A percentile compares a stretch with the other conserved stretches of the same genome.
Evolutionary conservation across 2,888 invertebrate species (phyloP).

Genomic region (Junonia oenone): DNA sequence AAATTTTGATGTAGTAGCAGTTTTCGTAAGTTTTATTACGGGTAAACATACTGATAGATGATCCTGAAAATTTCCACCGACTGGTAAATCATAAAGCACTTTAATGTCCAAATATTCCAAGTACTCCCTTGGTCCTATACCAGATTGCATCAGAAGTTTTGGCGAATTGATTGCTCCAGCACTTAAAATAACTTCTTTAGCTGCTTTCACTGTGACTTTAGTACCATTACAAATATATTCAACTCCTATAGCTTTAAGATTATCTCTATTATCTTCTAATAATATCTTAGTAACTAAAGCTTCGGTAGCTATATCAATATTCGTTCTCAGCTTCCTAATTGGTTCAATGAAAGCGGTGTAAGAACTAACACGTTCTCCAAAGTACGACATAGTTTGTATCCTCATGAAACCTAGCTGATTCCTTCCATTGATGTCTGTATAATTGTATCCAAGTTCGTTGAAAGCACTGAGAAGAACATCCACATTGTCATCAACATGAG

Average conservation of each 20-base stretch:
- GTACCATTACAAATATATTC: slow-evolving; percentile 67
- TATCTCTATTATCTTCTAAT: slow-evolving; percentile 45
- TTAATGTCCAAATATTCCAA: slow-evolving; percentile 64
- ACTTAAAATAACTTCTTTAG: slow-evolving; percentile 61
- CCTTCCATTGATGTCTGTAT: slow-evolving; percentile 67
- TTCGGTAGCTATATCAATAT: slow-evolving; percentile 58
- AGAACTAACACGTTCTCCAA: slow-evolving; percentile 67
- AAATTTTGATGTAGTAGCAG: slow-evolving; percentile 55
- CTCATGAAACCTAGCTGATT: slow-evolving; percentile 69
- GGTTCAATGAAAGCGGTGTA: slow-evolving; percentile 69
- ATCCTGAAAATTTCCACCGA: slow-evolving; percentile 70
- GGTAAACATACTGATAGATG: slow-evolving; percentile 68
- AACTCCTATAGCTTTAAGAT: slow-evolving; percentile 48
- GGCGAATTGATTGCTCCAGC: slow-evolving; percentile 70
- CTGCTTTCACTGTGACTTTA: slow-evolving; percentile 45
- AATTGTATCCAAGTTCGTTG: slow-evolving; percentile 66
- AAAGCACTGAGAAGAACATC: slow-evolving; percentile 64
- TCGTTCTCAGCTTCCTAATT: slow-evolving; percentile 54
- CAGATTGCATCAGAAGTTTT: slow-evolving; percentile 68
- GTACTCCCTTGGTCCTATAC: slow-evolving; percentile 66
- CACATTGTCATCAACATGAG: slow-evolving; percentile 65
- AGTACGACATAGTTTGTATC: slow-evolving; percentile 66
- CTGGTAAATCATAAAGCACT: slow-evolving; percentile 56
- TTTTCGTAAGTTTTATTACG: slow-evolving; percentile 58
- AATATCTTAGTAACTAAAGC: slow-evolving; percentile 63